Percentiles rank a stretch among this genome's conserved stretches.
Conservation (phyloP, 2,113 vertebrate genomes). For the Typhlomys cinereus region DNA sequence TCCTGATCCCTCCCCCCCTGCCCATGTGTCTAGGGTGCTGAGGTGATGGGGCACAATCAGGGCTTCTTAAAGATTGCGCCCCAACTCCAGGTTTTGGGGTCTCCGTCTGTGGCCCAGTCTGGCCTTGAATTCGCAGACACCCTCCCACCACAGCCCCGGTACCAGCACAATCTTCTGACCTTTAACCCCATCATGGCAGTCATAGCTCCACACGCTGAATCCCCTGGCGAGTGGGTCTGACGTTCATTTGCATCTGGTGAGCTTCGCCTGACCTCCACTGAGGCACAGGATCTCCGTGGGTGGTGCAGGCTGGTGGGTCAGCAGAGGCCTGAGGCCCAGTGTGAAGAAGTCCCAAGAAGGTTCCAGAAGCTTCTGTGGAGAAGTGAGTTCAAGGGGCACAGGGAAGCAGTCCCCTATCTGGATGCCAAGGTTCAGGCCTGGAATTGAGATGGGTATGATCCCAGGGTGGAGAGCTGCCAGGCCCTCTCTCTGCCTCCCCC, state of each 20-base stretch:
- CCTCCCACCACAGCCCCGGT: too few species aligned
- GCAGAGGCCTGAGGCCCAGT: neutral
- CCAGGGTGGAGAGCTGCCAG: neutral
- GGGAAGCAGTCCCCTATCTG: neutral
- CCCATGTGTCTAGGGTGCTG: neutral
- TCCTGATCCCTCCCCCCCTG: too few species aligned
- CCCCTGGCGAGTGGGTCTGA: too few species aligned
- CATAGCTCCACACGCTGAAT: too few species aligned
- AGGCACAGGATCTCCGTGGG: neutral
- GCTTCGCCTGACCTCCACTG: neutral
- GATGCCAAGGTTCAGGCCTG: neutral
- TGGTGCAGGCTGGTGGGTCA: too few species aligned
- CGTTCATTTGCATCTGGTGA: neutral
- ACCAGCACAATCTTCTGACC: neutral
- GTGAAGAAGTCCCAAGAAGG: fast-evolving
- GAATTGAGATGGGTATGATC: neutral
- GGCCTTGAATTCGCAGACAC: neutral
- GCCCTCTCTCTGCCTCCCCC: neutral
- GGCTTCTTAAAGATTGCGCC: too few species aligned
- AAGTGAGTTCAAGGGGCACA: neutral
- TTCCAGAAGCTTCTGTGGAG: neutral
- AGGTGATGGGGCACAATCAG: too few species aligned
- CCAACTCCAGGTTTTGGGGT: neutral
- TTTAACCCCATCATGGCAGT: neutral
- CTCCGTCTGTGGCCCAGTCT: neutral